These are phyloP conservation scores for Gryllus longicercus DNA, from an alignment of 2,888 invertebrate genomes.

Conservation along the genomic window DNA sequence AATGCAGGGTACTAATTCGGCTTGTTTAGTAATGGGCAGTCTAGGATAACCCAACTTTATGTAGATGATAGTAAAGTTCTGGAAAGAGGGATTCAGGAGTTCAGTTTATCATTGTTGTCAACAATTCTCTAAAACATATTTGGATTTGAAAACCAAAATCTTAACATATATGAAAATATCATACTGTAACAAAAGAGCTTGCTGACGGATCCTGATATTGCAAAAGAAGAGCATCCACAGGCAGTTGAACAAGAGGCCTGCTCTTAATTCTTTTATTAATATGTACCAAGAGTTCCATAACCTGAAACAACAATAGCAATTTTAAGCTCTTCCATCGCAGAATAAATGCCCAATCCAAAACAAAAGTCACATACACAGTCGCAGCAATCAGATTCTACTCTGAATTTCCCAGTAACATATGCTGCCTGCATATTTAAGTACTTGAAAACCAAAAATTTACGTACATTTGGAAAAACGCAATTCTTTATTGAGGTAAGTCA, in stretches of 20 bases:
- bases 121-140: not conserved
- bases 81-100: constrained; percentile 45
- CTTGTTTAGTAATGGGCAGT: constrained; percentile 69
- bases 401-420: too few relatives aligned
- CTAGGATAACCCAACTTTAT: constrained; percentile 89
- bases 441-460: too few relatives aligned
- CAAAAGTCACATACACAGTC: too few relatives aligned
- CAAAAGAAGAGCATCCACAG: constrained; percentile 75
- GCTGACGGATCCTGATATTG: constrained; percentile 76
- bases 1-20: constrained; percentile 68
- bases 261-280: constrained; percentile 87
- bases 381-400: too few relatives aligned
- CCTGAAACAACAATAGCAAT: constrained; percentile 52
- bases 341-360: too few relatives aligned
- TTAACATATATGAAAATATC: constrained; percentile 43
- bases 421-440: too few relatives aligned
- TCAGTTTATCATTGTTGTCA: too few relatives aligned
- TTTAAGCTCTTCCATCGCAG: too few relatives aligned
- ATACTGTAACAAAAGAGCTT: constrained; percentile 73
- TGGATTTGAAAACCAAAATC: not conserved
- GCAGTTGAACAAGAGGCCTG: constrained; percentile 76
- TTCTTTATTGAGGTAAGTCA: too few relatives aligned
- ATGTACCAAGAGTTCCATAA: constrained; percentile 88
- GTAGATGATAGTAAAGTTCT: constrained; percentile 93
- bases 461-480: too few relatives aligned